Conservation (phyloP, 2,888 invertebrate species). For the Andrena hattorfiana region DNA sequence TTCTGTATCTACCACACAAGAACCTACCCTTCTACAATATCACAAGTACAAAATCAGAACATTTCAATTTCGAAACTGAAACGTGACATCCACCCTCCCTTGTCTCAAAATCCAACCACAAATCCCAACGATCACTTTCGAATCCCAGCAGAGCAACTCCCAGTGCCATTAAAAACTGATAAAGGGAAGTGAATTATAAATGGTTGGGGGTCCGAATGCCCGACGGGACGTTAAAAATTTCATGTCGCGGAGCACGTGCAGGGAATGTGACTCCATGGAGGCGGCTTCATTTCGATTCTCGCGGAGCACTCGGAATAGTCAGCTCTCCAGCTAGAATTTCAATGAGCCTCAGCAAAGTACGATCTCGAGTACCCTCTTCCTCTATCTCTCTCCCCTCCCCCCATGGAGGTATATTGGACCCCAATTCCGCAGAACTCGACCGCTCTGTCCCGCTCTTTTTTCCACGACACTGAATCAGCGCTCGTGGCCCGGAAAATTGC, state of each 20-base stretch:
- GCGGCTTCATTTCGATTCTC: conserved; percentile 46
- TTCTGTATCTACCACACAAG: too few species aligned
- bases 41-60: too few species aligned
- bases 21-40: too few species aligned
- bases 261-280: conserved; percentile 3
- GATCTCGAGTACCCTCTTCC: conserved; percentile 7
- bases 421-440: neutral
- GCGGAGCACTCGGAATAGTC: conserved; percentile 49
- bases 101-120: too few species aligned
- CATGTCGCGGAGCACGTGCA: conserved; percentile 25
- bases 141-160: too few species aligned
- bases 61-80: too few species aligned
- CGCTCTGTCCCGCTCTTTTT: neutral
- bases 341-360: conserved; percentile 33
- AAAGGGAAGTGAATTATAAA: conserved; percentile 4
- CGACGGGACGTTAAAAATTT: conserved; percentile 30
- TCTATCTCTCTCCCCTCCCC: neutral
- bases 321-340: conserved; percentile 46
- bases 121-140: too few species aligned
- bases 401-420: conserved; percentile 12
- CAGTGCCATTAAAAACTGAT: neutral
- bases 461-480: neutral
- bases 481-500: conserved; percentile 2
- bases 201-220: neutral
- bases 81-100: too few species aligned